Base-by-base conservation (phyloP, 2,113 vertebrate species). In the Pogonocichla stellata region DNA sequence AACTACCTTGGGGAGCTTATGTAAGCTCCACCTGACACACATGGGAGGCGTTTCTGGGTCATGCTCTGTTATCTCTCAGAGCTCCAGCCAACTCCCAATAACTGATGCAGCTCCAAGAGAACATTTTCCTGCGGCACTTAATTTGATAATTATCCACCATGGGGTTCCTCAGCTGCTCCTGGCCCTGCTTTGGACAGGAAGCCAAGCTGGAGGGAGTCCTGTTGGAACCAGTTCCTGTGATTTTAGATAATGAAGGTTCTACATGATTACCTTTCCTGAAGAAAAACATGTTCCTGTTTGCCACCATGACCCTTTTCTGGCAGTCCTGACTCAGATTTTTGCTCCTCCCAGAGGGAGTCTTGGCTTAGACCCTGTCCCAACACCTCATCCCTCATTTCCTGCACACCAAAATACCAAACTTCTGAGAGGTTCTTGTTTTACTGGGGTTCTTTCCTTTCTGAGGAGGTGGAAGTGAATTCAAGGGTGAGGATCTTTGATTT, bases 1-100 rank as follows among this genome's bases (percentile, higher is more conserved):
- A 24, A 14, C 34, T 26, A 2, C 80, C 42, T 50, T 1, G 3
- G 38, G 79, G 67, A 69, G 54, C 15, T 91, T 91, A 71, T 51
- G 23, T 26, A 79, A 96, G 54, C 74, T 45, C 24, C 84, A 47
- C 56, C 91, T 80, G 62, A 23, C 66, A 23, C 83, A 65, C 54
- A 36, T 2, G 36, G 90, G 36, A 48, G 80, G 48, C 20, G 18
- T 94, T 96, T 97, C 88, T 96, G 91, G 89, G 84, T 91, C 95
- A 66, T 29, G 58, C 80, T 64, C 78, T 80, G 87, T 38, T 54
- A 15, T 72, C 20, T 93, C 61, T 25, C 78, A 28, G 70, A 93
- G 62, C 54, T 57, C 34, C 17, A 90, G 91, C 90, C 81, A 85
- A 10, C 23, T 71, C 50, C 66, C 75, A 47, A 2, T 29, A 54